Evolutionary conservation across 2,797 vertebrate species (phyloP), one percentile per base, ranked within the genome.

Genomic region (Ctenochaetus hawaiiensis): DNA sequence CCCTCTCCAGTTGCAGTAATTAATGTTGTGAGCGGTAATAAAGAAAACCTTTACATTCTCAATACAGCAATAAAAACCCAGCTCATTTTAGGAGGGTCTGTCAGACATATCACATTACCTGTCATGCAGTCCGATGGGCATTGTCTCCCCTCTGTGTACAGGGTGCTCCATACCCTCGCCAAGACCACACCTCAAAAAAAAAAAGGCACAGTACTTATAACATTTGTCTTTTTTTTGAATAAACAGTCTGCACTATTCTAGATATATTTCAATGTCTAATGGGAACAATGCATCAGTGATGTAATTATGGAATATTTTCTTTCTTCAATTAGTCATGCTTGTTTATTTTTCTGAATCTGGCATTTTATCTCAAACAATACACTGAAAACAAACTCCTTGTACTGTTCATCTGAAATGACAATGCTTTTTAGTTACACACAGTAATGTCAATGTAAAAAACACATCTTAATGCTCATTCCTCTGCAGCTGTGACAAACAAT

Each of bases 101-200:
- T 30, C 26, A 84, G 76, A 80, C 67, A 84, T 76, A 78, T 61
- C 30, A 67, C 54, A 86, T 85, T 95, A 97, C 96, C 96, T 96
- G 90, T 97, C 96, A 88, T 91, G 95, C 57, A 96, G 94, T 88
- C 95, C 93, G 43, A 96, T 90, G 87, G 96, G 93, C 93, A 97
- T 93, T 26, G 95, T 93, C 83, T 98, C 96, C 88, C 95, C 97
- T 93, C 96, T 93, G 91, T 96, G 95, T 70, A 96, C 87, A 94
- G 96, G 96, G 94, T 93, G 94, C 92, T 97, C 97, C 97, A 97
- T 96, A 88, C 94, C 91, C 80, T 94, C 93, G 71, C 94, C 94
- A 89, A 91, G 90, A 84, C 91, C 92, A 88, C 94, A 91, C 94
- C 94, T 93, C 45, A 77, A 75, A 75, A 89, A 70, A 45, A 89